Evolutionary conservation across 2,888 invertebrate species (phyloP).

Genomic region (Lasioglossum vierecki): DNA sequence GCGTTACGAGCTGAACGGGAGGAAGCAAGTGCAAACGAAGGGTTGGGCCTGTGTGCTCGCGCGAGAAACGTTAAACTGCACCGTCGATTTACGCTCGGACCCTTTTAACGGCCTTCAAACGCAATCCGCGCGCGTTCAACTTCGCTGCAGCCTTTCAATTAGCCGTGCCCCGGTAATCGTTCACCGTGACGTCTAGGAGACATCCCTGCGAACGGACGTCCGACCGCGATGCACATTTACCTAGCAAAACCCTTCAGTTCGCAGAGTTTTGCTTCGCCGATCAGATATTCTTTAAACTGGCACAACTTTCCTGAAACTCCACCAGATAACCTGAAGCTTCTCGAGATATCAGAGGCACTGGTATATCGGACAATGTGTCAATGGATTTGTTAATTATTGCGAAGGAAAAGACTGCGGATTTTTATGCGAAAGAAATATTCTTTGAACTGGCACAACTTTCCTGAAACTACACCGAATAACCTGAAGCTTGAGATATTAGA

Average conservation of each 20-base stretch:
- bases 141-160: conserved; percentile 2
- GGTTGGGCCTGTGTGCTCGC: not conserved
- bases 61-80: conserved; percentile 18
- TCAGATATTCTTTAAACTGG: not conserved
- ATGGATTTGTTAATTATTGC: not conserved
- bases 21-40: conserved; percentile 42
- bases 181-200: conserved; percentile 19
- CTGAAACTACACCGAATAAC: too few relatives aligned
- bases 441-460: too few relatives aligned
- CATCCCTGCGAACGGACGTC: not conserved
- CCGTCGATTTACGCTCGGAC: conserved; percentile 11
- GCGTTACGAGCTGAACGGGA: not conserved
- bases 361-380: not conserved
- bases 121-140: conserved; percentile 17
- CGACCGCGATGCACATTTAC: not conserved
- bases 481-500: too few relatives aligned
- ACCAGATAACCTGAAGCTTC: not conserved
- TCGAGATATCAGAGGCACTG: not conserved
- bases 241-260: not conserved
- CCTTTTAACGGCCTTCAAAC: conserved; percentile 20
- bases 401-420: too few relatives aligned
- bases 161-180: not conserved
- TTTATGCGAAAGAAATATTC: too few relatives aligned
- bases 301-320: not conserved
- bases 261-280: not conserved